A percentile compares a stretch with the other conserved stretches of the same genome.
Conservation (phyloP, 2,113 vertebrate species). For the Mus musculus region DNA sequence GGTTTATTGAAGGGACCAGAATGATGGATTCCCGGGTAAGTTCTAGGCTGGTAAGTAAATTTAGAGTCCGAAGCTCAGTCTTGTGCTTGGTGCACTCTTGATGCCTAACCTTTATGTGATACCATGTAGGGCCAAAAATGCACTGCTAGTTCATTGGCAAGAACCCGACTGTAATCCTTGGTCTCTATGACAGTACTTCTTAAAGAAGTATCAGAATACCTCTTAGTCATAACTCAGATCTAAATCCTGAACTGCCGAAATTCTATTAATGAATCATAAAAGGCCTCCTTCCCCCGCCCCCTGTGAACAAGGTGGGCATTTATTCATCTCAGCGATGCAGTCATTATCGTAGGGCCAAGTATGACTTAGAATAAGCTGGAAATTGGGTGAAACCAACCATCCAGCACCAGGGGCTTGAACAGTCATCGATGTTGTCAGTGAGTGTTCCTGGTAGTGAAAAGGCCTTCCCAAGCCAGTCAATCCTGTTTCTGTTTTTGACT, state of each 20-base stretch:
- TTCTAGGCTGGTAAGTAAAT: not conserved
- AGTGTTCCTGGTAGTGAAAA: slow-evolving; percentile 39
- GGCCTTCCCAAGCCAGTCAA: slow-evolving; percentile 35
- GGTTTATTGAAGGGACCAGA: not conserved
- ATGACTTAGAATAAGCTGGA: slow-evolving; percentile 73
- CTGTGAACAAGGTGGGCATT: slow-evolving; percentile 38
- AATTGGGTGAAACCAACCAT: slow-evolving; percentile 67
- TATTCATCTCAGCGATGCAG: slow-evolving; percentile 57
- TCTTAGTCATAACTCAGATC: slow-evolving; percentile 39
- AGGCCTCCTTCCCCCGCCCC: not conserved
- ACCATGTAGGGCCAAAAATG: not conserved
- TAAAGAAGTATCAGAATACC: slow-evolving; percentile 37
- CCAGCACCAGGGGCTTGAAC: not conserved
- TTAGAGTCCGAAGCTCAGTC: slow-evolving; percentile 23
- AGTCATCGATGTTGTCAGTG: slow-evolving; percentile 21
- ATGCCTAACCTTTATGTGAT: not conserved
- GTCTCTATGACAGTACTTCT: not conserved
- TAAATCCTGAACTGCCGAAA: slow-evolving; percentile 59
- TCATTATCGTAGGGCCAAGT: slow-evolving; percentile 49
- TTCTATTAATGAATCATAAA: slow-evolving; percentile 35
- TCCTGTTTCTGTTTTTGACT: slow-evolving; percentile 19
- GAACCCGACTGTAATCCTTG: not conserved
- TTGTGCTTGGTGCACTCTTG: not conserved
- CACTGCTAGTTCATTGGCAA: not conserved
- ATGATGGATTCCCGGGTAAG: not conserved